Percentiles rank a stretch among this genome's conserved stretches.
Conservation (phyloP, 2,888 invertebrate genomes). For the Sepioteuthis lessoniana region DNA sequence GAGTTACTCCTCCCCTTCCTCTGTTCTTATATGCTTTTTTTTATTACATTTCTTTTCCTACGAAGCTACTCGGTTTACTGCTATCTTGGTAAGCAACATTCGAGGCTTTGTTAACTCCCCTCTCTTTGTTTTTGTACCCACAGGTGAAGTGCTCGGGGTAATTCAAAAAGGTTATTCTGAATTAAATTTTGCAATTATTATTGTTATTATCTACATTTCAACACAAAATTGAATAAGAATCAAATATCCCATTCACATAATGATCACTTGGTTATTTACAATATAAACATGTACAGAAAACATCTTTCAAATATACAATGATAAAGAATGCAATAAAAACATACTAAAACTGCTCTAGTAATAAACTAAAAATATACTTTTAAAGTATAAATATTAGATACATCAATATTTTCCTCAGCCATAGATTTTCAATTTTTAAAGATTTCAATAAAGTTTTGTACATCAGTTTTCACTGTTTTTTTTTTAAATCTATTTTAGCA, state of each 20-base stretch:
- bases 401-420: background rate
- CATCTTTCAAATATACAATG: conserved; percentile 33
- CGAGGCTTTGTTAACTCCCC: too few relatives aligned
- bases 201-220: background rate
- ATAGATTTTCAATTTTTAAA: background rate
- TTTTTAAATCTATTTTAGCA: background rate
- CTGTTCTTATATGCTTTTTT: too few relatives aligned
- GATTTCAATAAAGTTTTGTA: background rate
- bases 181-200: too few relatives aligned
- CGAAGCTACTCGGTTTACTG: too few relatives aligned
- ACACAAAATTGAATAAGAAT: background rate
- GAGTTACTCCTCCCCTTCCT: too few relatives aligned
- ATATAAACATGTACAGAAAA: conserved; percentile 1
- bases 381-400: background rate
- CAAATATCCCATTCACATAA: background rate
- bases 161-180: too few relatives aligned
- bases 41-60: too few relatives aligned
- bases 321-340: background rate
- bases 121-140: too few relatives aligned
- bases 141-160: too few relatives aligned
- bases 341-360: background rate
- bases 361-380: background rate
- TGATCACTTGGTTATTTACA: background rate
- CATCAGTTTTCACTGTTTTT: background rate
- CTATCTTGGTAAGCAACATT: too few relatives aligned